A percentile compares a stretch with the other conserved stretches of the same genome.
Conservation (phyloP, 2,888 invertebrate genomes). For the Deilephila elpenor region DNA sequence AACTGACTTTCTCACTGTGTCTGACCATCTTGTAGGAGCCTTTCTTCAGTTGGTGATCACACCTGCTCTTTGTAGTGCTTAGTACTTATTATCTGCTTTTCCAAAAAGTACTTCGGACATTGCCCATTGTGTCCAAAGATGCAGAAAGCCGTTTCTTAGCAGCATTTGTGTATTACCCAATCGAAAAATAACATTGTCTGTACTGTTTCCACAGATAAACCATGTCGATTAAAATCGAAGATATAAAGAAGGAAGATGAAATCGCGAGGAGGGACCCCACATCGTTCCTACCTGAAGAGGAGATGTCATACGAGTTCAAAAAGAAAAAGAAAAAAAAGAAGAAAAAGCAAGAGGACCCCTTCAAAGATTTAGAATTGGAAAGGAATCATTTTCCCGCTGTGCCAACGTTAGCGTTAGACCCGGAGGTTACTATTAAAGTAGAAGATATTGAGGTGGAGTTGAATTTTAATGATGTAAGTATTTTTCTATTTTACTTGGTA, state of each 20-base stretch:
- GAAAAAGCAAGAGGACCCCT: conserved; percentile 69
- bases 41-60: too few species aligned
- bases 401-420: conserved; percentile 55
- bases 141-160: too few species aligned
- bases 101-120: too few species aligned
- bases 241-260: conserved; percentile 27
- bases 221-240: conserved; percentile 33
- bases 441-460: conserved; percentile 78
- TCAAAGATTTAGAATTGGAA: conserved; percentile 66
- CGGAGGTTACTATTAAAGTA: conserved; percentile 75
- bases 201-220: background rate
- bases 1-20: too few species aligned
- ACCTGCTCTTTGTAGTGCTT: too few species aligned
- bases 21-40: too few species aligned
- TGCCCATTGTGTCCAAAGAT: too few species aligned
- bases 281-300: conserved; percentile 71
- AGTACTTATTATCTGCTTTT: too few species aligned
- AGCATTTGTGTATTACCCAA: background rate
- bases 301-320: conserved; percentile 76
- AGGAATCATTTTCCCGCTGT: conserved; percentile 39
- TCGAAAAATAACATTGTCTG: background rate
- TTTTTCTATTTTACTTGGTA: background rate
- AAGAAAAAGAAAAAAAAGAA: conserved; percentile 76
- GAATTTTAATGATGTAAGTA: conserved; percentile 77
- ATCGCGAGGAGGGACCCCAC: conserved; percentile 67